Base-by-base conservation (phyloP, 2,797 vertebrate species). In the Rhadinocentrus ornatus region DNA sequence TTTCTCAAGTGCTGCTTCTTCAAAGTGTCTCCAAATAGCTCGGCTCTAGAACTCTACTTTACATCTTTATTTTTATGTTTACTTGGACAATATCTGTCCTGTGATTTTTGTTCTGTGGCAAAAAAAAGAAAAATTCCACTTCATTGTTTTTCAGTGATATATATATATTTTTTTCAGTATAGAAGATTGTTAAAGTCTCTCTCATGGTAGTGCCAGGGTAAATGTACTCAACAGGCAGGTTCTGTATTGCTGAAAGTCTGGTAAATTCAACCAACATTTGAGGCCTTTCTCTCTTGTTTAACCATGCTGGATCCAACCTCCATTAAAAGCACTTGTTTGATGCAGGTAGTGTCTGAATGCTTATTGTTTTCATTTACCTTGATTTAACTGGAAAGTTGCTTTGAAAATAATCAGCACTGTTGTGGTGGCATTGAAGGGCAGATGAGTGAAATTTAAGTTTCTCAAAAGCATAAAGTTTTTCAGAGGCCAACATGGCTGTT, bases 1-100 rank as follows among this genome's bases (percentile, higher is more conserved):
- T 81, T 85, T 88, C 82, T 91, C 76, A 91, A 92, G 90, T 91
- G 89, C 91, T 92, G 89, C 89, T 90, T 89, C 85, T 86, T 86
- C 73, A 82, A 88, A 84, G 81, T 84, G 84, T 91, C 78, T 91
- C 88, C 80, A 73, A 89, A 86, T 79, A 82, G 78, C 73, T 86
- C 81, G 7, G 74, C 85, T 89, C 72, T 82, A 63, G 76, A 87
- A 83, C 69, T 80, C 69, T 60, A 62, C 65, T 80, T 82, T 75
- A 77, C 78, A 75, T 86, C 62, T 60, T 84, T 80, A 77, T 85
- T 29, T 62, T 88, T 77, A 64, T 75, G 71, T 86, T 91, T 82
- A 78, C 66, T 85, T 34, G 56, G 83, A 78, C 75, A 73, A 29
- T 75, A 65, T 20, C 22, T 22, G n/a, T 78, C 71, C 70, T 65